Evolutionary conservation across 2,888 invertebrate species (phyloP).

Genomic region (Aspidapion aeneum): DNA sequence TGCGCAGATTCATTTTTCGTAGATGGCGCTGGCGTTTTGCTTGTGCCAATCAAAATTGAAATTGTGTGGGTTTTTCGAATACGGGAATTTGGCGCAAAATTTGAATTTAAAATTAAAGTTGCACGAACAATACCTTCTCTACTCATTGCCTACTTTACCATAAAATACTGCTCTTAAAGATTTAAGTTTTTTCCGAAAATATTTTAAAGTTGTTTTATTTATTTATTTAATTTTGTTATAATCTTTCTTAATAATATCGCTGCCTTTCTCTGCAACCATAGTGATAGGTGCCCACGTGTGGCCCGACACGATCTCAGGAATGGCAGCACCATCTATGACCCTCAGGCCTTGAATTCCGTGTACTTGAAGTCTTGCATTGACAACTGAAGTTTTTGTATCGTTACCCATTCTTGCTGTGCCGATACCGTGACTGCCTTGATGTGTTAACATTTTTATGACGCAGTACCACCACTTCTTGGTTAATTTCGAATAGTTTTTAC

Average conservation of each 20-base stretch:
- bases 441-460: not conserved
- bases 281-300: not conserved
- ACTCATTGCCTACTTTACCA: not conserved
- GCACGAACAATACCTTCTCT: too few species aligned
- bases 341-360: not conserved
- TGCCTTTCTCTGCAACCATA: not conserved
- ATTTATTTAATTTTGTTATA: not conserved
- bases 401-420: not conserved
- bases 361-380: not conserved
- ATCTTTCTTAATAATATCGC: not conserved
- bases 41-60: too few species aligned
- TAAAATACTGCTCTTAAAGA: slow-evolving; percentile 2
- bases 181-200: too few species aligned
- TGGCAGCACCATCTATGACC: not conserved
- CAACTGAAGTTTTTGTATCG: not conserved
- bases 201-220: too few species aligned
- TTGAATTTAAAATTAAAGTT: too few species aligned
- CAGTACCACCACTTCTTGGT: not conserved
- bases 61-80: too few species aligned
- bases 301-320: not conserved
- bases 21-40: too few species aligned
- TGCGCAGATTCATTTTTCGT: too few species aligned
- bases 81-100: too few species aligned
- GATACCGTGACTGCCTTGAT: not conserved
- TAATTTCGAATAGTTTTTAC: not conserved